Conservation (phyloP, 2,797 vertebrate genomes). For the Notamacropus eugenii region DNA sequence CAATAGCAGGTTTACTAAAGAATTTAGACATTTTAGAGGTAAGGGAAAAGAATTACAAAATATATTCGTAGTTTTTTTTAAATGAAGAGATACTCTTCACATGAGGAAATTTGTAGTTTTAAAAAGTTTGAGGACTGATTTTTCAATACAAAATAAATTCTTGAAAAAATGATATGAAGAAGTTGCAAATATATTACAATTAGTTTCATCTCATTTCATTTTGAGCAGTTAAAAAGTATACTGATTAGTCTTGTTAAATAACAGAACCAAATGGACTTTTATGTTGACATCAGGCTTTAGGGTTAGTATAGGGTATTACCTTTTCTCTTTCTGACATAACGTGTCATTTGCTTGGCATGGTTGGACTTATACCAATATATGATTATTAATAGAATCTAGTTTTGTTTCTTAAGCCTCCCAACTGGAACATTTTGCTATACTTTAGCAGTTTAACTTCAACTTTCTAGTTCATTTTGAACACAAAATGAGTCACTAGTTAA, state of each 20-base stretch:
- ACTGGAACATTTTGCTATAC: constrained; percentile 63
- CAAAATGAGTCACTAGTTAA: constrained; percentile 61
- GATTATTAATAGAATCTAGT: background rate
- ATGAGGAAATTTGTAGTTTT: background rate
- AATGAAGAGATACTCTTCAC: constrained; percentile 4
- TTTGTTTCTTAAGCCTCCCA: constrained; percentile 71
- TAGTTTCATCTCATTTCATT: constrained; percentile 77
- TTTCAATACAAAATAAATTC: constrained; percentile 70
- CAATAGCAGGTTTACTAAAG: background rate
- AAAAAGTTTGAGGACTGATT: constrained; percentile 13
- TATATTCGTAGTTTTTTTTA: constrained; percentile 33
- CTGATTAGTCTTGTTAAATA: constrained; percentile 68
- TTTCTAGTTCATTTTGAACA: constrained; percentile 52
- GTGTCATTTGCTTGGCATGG: constrained; percentile 43
- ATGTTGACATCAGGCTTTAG: constrained; percentile 64
- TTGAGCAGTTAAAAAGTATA: constrained; percentile 70
- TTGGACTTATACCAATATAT: background rate
- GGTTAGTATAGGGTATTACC: constrained; percentile 60
- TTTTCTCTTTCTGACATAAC: constrained; percentile 66
- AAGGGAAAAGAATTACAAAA: background rate
- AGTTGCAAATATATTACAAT: constrained; percentile 77
- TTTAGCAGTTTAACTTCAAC: constrained; percentile 59
- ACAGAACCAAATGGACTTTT: constrained; percentile 42
- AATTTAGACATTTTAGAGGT: background rate
- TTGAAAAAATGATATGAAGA: constrained; percentile 77